A percentile compares a stretch with the other conserved stretches of the same genome.
Conservation (phyloP, 2,797 vertebrate genomes). For the Remorina albescens region DNA sequence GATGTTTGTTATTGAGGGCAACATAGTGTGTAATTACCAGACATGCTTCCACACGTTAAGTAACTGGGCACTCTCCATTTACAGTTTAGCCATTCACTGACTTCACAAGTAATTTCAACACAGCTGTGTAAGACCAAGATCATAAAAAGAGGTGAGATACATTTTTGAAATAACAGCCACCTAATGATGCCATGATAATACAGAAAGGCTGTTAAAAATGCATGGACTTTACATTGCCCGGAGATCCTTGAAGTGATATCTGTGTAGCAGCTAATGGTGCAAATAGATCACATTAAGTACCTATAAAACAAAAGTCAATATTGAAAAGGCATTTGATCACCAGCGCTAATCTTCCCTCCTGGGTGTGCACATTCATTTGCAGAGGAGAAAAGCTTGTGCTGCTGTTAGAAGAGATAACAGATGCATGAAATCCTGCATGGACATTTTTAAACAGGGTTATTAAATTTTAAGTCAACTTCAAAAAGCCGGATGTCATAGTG, state of each 20-base stretch:
- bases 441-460: conserved; percentile 20
- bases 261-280: conserved; percentile 45
- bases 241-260: conserved; percentile 40
- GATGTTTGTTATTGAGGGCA: not conserved
- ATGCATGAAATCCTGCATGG: conserved; percentile 13
- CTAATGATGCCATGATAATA: not conserved
- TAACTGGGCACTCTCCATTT: not conserved
- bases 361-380: conserved; percentile 30
- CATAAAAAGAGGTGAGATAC: not conserved
- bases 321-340: conserved; percentile 45
- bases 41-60: not conserved
- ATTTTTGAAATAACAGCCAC: conserved; percentile 16
- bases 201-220: conserved; percentile 1
- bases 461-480: conserved; percentile 21
- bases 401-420: conserved; percentile 33
- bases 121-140: not conserved
- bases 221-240: conserved; percentile 7
- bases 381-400: conserved; percentile 7
- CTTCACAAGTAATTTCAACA: conserved; percentile 2
- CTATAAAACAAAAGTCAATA: conserved; percentile 61
- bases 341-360: conserved; percentile 31
- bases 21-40: not conserved
- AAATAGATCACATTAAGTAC: conserved; percentile 51
- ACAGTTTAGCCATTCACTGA: conserved; percentile 18
- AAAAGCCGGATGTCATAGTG: conserved; percentile 10